Percentiles rank a stretch among this genome's conserved stretches.
Evolutionary conservation across 2,113 vertebrate species (phyloP).

Genomic region (Dromiciops gliroides): DNA sequence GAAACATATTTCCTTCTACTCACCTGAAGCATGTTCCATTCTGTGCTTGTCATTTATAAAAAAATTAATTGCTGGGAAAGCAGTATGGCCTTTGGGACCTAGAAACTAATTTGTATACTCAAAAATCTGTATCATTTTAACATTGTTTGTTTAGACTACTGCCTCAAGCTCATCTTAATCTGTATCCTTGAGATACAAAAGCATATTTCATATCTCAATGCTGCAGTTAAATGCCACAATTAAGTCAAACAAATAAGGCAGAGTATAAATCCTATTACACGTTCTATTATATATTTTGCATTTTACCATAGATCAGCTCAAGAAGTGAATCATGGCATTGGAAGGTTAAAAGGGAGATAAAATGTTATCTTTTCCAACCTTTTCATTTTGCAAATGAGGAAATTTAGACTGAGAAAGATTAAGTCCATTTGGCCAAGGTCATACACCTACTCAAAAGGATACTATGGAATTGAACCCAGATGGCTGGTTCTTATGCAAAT

Average conservation of each 20-base stretch:
- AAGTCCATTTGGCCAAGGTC: background rate
- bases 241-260: background rate
- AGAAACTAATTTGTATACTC: constrained; percentile 32
- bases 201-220: background rate
- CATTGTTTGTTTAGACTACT: background rate
- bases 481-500: background rate
- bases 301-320: background rate
- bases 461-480: background rate
- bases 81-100: background rate
- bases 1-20: background rate
- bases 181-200: background rate
- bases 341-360: background rate
- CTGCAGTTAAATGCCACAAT: background rate
- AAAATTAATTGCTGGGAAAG: background rate
- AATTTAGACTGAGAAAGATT: background rate
- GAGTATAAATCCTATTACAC: background rate
- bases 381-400: background rate
- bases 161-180: background rate
- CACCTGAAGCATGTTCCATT: background rate
- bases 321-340: background rate
- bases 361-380: background rate
- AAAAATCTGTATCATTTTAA: constrained; percentile 19
- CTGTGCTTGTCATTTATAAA: background rate
- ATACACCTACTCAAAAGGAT: background rate
- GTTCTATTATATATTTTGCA: background rate